A percentile compares a stretch with the other conserved stretches of the same genome.
Conservation (phyloP, 2,888 invertebrate species). For the Mythimna impura region DNA sequence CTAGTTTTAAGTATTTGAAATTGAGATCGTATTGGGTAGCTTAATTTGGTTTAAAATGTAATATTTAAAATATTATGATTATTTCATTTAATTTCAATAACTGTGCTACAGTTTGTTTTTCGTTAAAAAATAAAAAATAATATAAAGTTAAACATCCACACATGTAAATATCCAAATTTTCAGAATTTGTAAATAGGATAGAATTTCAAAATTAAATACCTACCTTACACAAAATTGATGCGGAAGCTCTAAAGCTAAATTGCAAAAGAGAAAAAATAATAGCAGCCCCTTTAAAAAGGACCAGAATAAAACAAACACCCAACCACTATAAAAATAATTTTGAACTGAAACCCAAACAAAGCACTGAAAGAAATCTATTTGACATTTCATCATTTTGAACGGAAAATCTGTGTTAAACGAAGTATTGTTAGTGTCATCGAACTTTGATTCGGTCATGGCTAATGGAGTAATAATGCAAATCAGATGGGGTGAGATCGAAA, state of each 20-base stretch:
- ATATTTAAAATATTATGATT: too few species aligned
- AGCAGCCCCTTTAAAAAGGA: not conserved
- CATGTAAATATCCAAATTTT: not conserved
- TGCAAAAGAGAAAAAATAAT: not conserved
- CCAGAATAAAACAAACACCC: constrained; percentile 16
- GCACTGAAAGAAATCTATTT: constrained; percentile 45
- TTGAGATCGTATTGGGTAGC: too few species aligned
- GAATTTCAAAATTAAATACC: not conserved
- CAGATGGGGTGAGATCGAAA: constrained; percentile 28
- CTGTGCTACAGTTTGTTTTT: too few species aligned
- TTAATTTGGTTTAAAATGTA: too few species aligned
- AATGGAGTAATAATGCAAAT: constrained; percentile 19
- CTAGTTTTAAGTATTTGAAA: too few species aligned
- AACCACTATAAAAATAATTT: constrained; percentile 15
- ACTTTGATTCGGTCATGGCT: constrained; percentile 57
- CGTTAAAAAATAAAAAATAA: too few species aligned
- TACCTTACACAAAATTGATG: not conserved
- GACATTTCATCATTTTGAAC: constrained; percentile 42
- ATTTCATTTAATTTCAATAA: too few species aligned
- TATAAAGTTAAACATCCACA: not conserved
- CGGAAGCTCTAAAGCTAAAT: not conserved
- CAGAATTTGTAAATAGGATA: not conserved
- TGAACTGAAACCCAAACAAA: constrained; percentile 34
- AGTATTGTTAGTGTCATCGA: constrained; percentile 50
- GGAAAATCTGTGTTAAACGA: constrained; percentile 50